Base-by-base conservation (phyloP, 2,888 invertebrate species). In the Drosophila suboccidentalis region DNA sequence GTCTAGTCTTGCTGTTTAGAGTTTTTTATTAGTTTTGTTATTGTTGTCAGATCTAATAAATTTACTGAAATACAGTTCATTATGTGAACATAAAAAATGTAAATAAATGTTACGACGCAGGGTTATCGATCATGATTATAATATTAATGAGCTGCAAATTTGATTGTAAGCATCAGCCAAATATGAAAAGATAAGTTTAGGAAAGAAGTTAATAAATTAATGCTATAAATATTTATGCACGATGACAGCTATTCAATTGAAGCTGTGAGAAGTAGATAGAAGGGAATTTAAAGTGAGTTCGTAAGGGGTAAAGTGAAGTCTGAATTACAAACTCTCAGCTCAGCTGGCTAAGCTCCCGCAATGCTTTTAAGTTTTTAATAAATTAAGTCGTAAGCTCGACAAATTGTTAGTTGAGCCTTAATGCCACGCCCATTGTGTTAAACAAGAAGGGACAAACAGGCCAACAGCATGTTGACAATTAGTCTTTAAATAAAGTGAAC, bases 391-490 rank as follows among this genome's bases (percentile, higher is more conserved):
- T 9, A 38, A 59, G 19, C 63, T 41, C 17, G 11, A 22, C 75
- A 71, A 65, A 55, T 77, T 61, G 67, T 51, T 43, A 39, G 77
- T 51, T 55, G 55, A 64, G 61, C 67, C 67, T 13, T 2, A 41
- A 50, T 36, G 64, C 29, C 64, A 71, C 61, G 60, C 77, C 77
- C 75, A 47, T 41, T 76, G 59, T 55, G 64, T 54, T 54, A 36
- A 19, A 54, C 50, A 59, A 59, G 65, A 47, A 38, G 22, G 53
- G 9, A 43, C 41, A 44, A 59, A 19, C 29, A 9, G 51, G n/a
- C 26, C 13, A 50, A 66, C 63, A 53, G 54, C 78, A 65, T 83
- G 85, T 78, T 84, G 79, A 82, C 87, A 83, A 83, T 83, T 83
- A 87, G 82, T 83, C 79, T 73, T 75, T 49, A 82, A 78, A 81